Evolutionary conservation across 92 coral and sea anemone genomes (phyloP).

Genomic region (Epizoanthus rinbou): DNA sequence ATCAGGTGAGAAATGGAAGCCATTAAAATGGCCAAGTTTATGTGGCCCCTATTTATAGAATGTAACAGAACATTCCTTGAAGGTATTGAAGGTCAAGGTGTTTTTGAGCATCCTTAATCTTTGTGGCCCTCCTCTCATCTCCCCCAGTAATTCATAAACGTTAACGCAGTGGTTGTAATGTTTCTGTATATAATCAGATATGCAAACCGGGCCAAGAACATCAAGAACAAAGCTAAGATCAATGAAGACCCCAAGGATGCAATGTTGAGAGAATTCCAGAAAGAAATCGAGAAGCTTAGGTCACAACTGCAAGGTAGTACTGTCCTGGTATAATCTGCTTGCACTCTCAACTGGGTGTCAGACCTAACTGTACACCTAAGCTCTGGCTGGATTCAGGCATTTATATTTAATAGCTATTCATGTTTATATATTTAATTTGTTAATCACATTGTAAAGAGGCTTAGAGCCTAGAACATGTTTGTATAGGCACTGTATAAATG

Average conservation of each 20-base stretch:
- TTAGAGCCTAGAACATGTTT: too few species aligned
- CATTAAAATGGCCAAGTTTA: too few species aligned
- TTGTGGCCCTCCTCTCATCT: background rate
- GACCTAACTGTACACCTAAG: background rate
- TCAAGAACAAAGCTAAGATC: constrained; percentile 97
- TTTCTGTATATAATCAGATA: constrained; percentile 52
- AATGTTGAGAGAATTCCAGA: constrained; percentile 94
- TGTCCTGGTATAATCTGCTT: background rate
- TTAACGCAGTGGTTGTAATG: background rate
- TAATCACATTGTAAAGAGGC: too few species aligned
- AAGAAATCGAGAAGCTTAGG: constrained; percentile 94
- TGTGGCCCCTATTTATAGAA: too few species aligned
- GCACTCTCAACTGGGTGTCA: too few species aligned
- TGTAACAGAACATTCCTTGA: too few species aligned
- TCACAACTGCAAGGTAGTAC: constrained; percentile 81
- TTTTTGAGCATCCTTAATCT: too few species aligned
- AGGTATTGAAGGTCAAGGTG: too few species aligned
- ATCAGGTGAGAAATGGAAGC: too few species aligned
- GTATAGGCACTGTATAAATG: too few species aligned
- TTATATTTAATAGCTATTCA: too few species aligned
- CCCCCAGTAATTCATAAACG: background rate
- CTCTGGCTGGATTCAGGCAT: background rate
- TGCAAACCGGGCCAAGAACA: constrained; percentile 98
- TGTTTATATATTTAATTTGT: too few species aligned
- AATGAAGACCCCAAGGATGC: constrained; percentile 99